Evolutionary conservation across 2,797 vertebrate species (phyloP).

Genomic region (Coregonus suidteri): DNA sequence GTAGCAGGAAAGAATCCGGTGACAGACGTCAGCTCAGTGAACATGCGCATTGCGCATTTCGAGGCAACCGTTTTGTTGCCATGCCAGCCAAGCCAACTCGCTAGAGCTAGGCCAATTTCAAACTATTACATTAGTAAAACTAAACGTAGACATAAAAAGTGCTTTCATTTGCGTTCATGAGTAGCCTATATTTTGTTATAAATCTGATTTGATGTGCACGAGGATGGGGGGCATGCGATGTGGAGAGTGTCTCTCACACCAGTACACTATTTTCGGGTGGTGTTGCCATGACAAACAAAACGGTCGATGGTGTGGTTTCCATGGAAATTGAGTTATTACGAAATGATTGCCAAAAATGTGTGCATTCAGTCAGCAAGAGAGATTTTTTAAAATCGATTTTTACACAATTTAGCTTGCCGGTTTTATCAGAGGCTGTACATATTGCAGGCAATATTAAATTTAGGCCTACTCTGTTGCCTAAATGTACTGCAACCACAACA

Average conservation of each 20-base stretch:
- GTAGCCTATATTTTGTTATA: background rate
- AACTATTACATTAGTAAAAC: background rate
- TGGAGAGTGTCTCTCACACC: background rate
- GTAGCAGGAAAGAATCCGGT: constrained; percentile 18
- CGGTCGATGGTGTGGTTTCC: constrained; percentile 38
- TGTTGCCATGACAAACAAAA: constrained; percentile 53
- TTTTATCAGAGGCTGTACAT: background rate
- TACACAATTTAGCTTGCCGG: background rate
- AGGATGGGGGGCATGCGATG: background rate
- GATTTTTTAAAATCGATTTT: background rate
- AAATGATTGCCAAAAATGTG: background rate
- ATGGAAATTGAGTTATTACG: constrained; percentile 33
- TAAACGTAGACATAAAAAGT: background rate
- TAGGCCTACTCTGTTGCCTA: background rate
- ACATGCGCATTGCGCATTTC: constrained; percentile 58
- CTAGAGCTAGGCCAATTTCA: background rate
- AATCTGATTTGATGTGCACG: background rate
- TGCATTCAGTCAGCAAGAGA: background rate
- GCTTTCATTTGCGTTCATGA: background rate
- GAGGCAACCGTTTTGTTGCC: background rate
- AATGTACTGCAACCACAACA: background rate
- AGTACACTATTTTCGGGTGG: constrained; percentile 13
- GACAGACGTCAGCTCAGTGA: constrained; percentile 30
- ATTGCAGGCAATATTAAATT: background rate
- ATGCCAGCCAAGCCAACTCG: background rate